Evolutionary conservation across 1,140 invertebrate genomes (phyloP), one percentile per base, ranked within the genome.

Genomic region (Ceratina calcarata): DNA sequence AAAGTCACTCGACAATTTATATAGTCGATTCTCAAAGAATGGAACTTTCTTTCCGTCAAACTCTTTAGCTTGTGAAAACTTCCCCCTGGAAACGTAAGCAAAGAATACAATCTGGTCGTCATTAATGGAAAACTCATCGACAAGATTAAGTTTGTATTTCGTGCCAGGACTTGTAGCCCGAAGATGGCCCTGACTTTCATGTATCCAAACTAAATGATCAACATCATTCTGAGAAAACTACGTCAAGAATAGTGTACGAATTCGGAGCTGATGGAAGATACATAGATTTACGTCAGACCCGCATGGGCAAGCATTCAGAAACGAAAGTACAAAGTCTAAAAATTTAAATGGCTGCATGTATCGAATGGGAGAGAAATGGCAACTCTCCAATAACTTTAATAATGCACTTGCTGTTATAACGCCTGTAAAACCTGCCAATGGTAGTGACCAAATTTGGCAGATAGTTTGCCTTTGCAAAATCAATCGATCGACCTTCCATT

Each of bases 251-350:
- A 0, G 1, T 3, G 12, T 1, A 22, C 3, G 18, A 24, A 20
- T 15, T 49, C 13, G 1, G 24, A 51, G 24, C n/a, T n/a, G n/a
- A n/a, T 71, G n/a, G 24, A 65, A 74, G 73, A 32, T 15, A 6
- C 10, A n/a, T 22, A 12, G 0, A 22, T 32, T 0, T 22, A 10
- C 76, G 67, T 76, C 67, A 73, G 20, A 45, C 16, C 16, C 16
- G 58, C 18, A 22, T 24, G 32, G 57, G 24, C 61, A 20, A 20
- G 18, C 49, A 64, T 53, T 53, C 37, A 20, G 24, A 6, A 0
- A 15, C 18, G 20, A 27, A 16, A 49, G 49, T 71, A 60, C 57
- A 80, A 84, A 64, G 3, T 84, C 49, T 78, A 76, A 68, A 22
- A 16, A 8, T 74, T 37, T 32, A 13, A 45, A 32, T 65, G 51